Conservation (phyloP, 2,888 invertebrate genomes). For the Conomelus anceps region DNA sequence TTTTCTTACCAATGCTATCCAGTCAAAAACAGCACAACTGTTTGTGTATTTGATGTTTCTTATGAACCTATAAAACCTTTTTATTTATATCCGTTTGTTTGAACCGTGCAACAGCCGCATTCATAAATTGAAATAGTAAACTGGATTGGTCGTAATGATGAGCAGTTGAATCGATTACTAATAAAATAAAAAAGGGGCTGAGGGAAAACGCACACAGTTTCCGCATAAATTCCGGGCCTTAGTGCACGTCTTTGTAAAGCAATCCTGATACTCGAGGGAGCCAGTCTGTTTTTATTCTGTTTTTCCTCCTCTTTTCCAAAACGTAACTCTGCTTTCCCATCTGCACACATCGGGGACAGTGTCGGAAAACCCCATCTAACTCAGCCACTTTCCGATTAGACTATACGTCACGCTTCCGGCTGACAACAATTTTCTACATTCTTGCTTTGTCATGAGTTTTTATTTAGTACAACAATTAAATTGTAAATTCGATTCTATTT, state of each 20-base stretch:
- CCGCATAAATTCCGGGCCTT: background rate
- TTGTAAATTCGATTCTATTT: too few species aligned
- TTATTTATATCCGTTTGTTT: background rate
- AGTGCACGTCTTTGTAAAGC: background rate
- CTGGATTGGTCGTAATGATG: background rate
- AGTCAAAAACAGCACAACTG: too few species aligned
- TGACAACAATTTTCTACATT: background rate
- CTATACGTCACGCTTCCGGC: background rate
- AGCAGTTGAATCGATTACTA: background rate
- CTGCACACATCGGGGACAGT: background rate
- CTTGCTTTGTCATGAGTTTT: background rate
- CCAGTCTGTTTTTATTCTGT: background rate
- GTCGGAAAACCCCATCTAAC: background rate
- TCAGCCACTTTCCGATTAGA: background rate
- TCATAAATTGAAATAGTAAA: background rate
- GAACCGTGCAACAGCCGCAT: background rate
- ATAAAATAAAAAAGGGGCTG: background rate
- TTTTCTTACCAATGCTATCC: too few species aligned
- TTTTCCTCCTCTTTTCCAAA: background rate
- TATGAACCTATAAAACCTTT: background rate
- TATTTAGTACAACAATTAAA: background rate
- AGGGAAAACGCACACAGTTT: background rate
- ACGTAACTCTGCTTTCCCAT: background rate
- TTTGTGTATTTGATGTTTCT: background rate
- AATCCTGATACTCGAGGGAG: background rate